phyloP scores from a whole-genome alignment of 2,113 vertebrate species.

The Seriola dumerili region DNA sequence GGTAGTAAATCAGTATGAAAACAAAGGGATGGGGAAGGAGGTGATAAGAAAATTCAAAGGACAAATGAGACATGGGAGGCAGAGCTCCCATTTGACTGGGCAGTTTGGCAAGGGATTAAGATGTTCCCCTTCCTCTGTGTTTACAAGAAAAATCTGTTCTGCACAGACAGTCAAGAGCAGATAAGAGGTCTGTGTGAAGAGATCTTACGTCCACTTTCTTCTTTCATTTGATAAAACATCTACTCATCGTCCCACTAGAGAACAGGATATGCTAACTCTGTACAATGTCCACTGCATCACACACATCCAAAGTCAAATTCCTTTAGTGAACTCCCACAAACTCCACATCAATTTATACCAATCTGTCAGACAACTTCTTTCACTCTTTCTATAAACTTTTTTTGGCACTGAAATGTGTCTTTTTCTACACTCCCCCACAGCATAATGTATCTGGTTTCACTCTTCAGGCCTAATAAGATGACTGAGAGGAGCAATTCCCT shows the following conservation, averaged over 20 bases:
- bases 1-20: constrained; percentile 71
- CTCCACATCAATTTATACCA: constrained; percentile 14
- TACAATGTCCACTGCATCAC: constrained; percentile 44
- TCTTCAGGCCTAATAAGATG: constrained; percentile 38
- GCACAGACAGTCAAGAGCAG: constrained; percentile 53
- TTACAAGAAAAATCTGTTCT: constrained; percentile 57
- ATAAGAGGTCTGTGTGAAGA: constrained; percentile 54
- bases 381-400: constrained; percentile 1
- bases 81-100: constrained; percentile 44
- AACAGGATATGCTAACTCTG: constrained; percentile 50
- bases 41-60: constrained; percentile 66
- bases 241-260: constrained; percentile 39
- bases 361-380: constrained; percentile 11
- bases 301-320: constrained; percentile 34
- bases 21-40: constrained; percentile 64
- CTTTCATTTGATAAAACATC: constrained; percentile 55
- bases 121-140: constrained; percentile 27
- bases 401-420: not conserved
- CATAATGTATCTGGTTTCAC: constrained; percentile 33
- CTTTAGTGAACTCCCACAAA: constrained; percentile 29
- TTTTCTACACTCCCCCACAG: constrained; percentile 22
- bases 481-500: constrained; percentile 20
- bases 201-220: constrained; percentile 47
- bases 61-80: constrained; percentile 52
- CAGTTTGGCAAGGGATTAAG: constrained; percentile 68